Evolutionary conservation across 2,888 invertebrate species (phyloP).

Genomic region (Sphaeridia pumilis): DNA sequence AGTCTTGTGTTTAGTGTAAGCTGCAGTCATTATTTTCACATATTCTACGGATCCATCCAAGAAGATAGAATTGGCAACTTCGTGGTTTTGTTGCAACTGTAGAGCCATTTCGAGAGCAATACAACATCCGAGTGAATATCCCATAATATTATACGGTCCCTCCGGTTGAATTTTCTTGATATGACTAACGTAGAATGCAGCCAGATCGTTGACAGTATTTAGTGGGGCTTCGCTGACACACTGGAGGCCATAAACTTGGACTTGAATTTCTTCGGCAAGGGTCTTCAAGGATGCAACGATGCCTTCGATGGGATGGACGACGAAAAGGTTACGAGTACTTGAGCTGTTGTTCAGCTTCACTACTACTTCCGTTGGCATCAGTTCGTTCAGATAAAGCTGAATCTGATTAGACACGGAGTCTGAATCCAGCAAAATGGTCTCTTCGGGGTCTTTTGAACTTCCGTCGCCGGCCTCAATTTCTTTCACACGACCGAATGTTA

Average conservation of each 20-base stretch:
- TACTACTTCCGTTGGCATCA: conserved; percentile 63
- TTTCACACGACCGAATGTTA: conserved; percentile 64
- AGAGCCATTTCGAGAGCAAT: conserved; percentile 91
- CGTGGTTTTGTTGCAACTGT: conserved; percentile 55
- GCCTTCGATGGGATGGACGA: conserved; percentile 82
- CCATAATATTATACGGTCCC: conserved; percentile 78
- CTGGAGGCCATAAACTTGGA: conserved; percentile 79
- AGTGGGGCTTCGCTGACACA: conserved; percentile 67
- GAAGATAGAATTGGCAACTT: conserved; percentile 52
- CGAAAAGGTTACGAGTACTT: conserved; percentile 40
- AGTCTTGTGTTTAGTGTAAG: conserved; percentile 43
- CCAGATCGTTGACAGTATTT: conserved; percentile 57
- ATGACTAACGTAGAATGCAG: conserved; percentile 58
- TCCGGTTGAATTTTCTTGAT: conserved; percentile 61
- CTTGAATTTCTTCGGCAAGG: conserved; percentile 59
- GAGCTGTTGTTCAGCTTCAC: conserved; percentile 48
- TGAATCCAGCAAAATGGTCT: conserved; percentile 2
- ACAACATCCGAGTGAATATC: conserved; percentile 91
- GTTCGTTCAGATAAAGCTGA: conserved; percentile 44
- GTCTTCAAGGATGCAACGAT: conserved; percentile 57
- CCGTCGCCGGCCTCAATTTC: conserved; percentile 44
- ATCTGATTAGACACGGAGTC: conserved; percentile 23
- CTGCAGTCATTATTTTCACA: conserved; percentile 62
- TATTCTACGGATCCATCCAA: conserved; percentile 84
- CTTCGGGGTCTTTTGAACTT: conserved; percentile 9